Evolutionary conservation across 2,797 vertebrate genomes (phyloP).

Genomic region (Cirrhinus mrigala): DNA sequence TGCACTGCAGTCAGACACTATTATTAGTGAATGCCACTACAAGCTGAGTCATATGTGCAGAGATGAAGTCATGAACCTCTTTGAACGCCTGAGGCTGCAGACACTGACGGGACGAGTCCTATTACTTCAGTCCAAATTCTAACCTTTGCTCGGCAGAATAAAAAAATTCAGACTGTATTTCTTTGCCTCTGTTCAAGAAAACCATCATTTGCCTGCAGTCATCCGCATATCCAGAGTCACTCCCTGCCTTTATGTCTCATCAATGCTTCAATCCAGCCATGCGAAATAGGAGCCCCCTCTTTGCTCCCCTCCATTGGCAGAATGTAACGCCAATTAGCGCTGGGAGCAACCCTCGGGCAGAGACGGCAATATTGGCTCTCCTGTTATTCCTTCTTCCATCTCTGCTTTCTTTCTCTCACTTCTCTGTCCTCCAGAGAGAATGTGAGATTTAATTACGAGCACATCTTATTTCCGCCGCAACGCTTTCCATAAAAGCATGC

Average conservation of each 20-base stretch:
- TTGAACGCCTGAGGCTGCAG: constrained; percentile 11
- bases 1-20: constrained; percentile 31
- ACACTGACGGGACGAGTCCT: neutral
- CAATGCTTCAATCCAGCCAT: constrained; percentile 54
- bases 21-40: constrained; percentile 7
- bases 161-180: constrained; percentile 11
- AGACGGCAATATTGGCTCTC: constrained; percentile 36
- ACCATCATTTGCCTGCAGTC: constrained; percentile 19
- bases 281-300: constrained; percentile 36
- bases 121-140: neutral
- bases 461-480: constrained; percentile 22
- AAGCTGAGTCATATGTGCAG: constrained; percentile 46
- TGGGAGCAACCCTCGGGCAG: constrained; percentile 52
- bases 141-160: constrained; percentile 7
- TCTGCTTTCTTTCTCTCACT: constrained; percentile 49
- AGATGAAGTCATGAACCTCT: constrained; percentile 45
- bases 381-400: constrained; percentile 39
- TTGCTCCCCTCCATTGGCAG: constrained; percentile 45
- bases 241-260: constrained; percentile 55
- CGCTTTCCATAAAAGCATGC: constrained; percentile 26
- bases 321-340: constrained; percentile 70
- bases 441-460: constrained; percentile 53
- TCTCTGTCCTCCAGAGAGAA: constrained; percentile 39
- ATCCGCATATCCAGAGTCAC: constrained; percentile 15
- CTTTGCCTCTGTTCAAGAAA: constrained; percentile 21